Percentiles rank a stretch among this genome's conserved stretches.
Evolutionary conservation across 2,797 vertebrate species (phyloP).

Genomic region (Mus minutoides): DNA sequence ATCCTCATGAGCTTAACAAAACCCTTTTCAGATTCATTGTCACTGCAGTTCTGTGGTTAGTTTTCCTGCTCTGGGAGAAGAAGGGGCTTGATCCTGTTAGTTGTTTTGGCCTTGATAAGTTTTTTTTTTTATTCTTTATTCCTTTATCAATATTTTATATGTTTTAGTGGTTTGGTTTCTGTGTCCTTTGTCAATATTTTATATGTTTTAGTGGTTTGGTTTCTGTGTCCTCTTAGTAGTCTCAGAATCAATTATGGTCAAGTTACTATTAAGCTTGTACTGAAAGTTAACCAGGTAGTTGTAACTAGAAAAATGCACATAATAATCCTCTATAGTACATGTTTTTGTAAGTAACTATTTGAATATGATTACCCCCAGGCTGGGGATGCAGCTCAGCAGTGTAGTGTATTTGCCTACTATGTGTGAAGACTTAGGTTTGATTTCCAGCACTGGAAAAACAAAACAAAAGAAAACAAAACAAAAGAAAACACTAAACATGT

Average conservation of each 20-base stretch:
- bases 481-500: background rate
- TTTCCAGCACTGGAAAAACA: background rate
- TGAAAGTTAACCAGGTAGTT: slow-evolving; percentile 16
- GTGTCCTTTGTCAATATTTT: slow-evolving; percentile 19
- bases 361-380: background rate
- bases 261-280: slow-evolving; percentile 50
- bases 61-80: background rate
- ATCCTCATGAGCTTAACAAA: background rate
- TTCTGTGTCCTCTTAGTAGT: slow-evolving; percentile 22
- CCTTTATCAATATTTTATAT: slow-evolving; percentile 20
- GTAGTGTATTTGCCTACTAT: background rate
- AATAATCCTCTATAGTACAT: background rate
- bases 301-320: slow-evolving; percentile 38
- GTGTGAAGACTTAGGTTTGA: background rate
- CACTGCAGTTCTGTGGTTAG: slow-evolving; percentile 18
- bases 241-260: slow-evolving; percentile 15
- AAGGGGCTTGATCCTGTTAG: background rate
- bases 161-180: slow-evolving; percentile 48
- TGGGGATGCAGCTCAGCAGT: background rate
- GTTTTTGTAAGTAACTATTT: background rate
- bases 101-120: slow-evolving; percentile 35
- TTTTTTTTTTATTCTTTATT: background rate
- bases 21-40: background rate
- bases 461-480: no score
- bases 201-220: slow-evolving; percentile 36